Conservation (phyloP, 2,888 invertebrate species). For the Leptogaster cylindrica region DNA sequence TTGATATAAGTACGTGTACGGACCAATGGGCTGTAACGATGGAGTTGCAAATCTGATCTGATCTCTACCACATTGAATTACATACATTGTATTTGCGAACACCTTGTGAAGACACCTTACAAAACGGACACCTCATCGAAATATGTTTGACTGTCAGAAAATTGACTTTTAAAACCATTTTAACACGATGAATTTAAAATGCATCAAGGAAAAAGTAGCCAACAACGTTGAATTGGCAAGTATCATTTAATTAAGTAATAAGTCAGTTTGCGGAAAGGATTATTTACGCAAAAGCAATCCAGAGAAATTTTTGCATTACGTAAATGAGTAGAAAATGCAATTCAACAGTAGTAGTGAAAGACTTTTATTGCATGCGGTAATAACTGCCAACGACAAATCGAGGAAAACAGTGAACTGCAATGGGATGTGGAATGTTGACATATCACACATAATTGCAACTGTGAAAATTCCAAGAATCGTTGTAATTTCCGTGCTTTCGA, state of each 20-base stretch:
- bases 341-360: conserved; percentile 30
- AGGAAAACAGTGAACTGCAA: background rate
- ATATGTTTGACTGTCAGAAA: too few species aligned
- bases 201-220: background rate
- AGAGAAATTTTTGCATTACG: too few species aligned
- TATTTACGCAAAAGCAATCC: background rate
- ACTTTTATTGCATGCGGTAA: conserved; percentile 16
- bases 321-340: too few species aligned
- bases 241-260: conserved; percentile 13
- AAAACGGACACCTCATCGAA: too few species aligned
- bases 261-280: background rate
- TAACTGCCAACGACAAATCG: background rate
- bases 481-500: conserved; percentile 7
- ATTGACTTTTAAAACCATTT: too few species aligned
- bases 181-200: too few species aligned
- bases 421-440: background rate
- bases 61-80: too few species aligned
- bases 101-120: too few species aligned
- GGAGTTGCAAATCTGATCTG: conserved; percentile 2
- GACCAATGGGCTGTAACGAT: conserved; percentile 12
- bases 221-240: background rate
- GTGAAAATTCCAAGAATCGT: background rate
- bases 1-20: conserved; percentile 27
- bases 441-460: background rate
- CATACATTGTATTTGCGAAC: too few species aligned